These are phyloP conservation scores for Endomychus coccineus DNA, from an alignment of 2,888 invertebrate species.

Conservation along the genomic window DNA sequence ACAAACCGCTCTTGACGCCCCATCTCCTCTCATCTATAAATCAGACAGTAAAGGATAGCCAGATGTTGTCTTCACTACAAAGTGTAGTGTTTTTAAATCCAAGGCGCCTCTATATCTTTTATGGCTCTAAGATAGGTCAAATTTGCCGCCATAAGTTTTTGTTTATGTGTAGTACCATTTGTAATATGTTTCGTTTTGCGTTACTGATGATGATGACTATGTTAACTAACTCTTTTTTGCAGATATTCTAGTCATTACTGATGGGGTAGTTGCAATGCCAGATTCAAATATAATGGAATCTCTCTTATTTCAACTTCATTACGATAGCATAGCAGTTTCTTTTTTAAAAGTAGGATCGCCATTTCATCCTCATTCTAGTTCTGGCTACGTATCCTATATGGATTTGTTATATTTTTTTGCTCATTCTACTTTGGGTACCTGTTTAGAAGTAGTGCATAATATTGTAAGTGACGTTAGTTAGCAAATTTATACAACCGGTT, in stretches of 20 bases:
- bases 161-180: no score
- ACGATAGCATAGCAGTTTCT: constrained; percentile 65
- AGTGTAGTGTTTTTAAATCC: no score
- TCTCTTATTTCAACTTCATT: constrained; percentile 63
- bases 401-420: constrained; percentile 70
- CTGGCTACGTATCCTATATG: constrained; percentile 63
- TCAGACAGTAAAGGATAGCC: no score
- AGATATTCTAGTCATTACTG: constrained; percentile 67
- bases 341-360: constrained; percentile 64
- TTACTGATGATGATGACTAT: neutral
- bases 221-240: constrained; percentile 27
- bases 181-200: neutral
- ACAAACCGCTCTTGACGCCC: no score
- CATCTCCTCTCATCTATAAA: no score
- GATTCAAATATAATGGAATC: constrained; percentile 67
- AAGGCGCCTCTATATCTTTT: no score
- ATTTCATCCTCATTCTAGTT: constrained; percentile 58
- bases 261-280: constrained; percentile 65
- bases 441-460: constrained; percentile 52
- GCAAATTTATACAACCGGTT: constrained; percentile 1
- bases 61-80: no score
- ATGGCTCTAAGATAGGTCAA: no score
- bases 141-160: no score
- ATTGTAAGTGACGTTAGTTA: constrained; percentile 37
- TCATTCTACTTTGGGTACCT: constrained; percentile 66